Evolutionary conservation across 2,113 vertebrate genomes (phyloP), one percentile per base, ranked within the genome.

Genomic region (Callaeas wilsoni): DNA sequence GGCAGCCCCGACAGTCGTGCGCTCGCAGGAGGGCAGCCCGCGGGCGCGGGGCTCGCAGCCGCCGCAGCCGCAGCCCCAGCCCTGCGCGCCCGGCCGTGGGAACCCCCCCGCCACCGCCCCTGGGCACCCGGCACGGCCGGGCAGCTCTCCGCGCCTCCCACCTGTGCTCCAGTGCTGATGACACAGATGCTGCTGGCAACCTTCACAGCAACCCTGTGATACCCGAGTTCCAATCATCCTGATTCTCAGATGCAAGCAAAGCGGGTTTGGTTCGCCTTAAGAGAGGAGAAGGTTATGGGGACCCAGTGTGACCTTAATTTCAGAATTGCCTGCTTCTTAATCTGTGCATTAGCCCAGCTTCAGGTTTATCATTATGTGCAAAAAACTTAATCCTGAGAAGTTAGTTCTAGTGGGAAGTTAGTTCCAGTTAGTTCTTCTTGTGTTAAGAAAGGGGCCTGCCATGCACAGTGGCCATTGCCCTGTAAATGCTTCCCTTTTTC

Each of bases 31-130:
- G 27, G 37, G 9, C 30, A 6, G 6, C 19, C 17, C 15, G 6
- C 2, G 2, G 37, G 37, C 27, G 33, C 8, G 1, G 18, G 13
- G 16, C 9, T 74, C n/a, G n/a, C n/a, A n/a, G n/a, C n/a, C n/a
- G n/a, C n/a, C n/a, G n/a, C n/a, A n/a, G n/a, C n/a, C n/a, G n/a
- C n/a, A n/a, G n/a, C n/a, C n/a, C n/a, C n/a, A 56, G 53, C 26
- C 65, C 55, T 42, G n/a, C 53, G 53, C 32, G 53, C 29, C 47
- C 67, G n/a, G n/a, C n/a, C n/a, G n/a, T n/a, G n/a, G n/a, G n/a
- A n/a, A n/a, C n/a, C n/a, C n/a, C n/a, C n/a, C n/a, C n/a, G n/a
- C n/a, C n/a, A n/a, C n/a, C n/a, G n/a, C n/a, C n/a, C n/a, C n/a
- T n/a, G 19, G 25, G 47, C 22, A 49, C 26, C 23, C 44, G 32